Evolutionary conservation across 2,888 invertebrate species (phyloP), one percentile per base, ranked within the genome.

Genomic region (Acleris emargana): DNA sequence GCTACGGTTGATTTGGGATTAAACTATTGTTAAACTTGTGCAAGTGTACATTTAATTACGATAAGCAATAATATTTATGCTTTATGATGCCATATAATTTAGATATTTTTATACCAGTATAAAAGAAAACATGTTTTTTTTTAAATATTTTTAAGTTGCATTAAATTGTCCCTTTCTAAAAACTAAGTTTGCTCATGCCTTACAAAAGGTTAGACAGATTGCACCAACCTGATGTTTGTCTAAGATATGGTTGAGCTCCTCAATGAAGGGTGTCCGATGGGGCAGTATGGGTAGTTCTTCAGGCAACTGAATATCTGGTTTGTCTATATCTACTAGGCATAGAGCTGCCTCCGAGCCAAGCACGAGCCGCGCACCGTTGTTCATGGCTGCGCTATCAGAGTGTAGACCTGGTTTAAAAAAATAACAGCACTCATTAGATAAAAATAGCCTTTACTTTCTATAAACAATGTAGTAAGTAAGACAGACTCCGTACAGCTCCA

Each of bases 241-340:
- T 72, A 96, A 83, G 54, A 94, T 89, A 60, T 95, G 94, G 78
- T 94, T 94, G 58, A 99, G 94, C 91, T 99, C 99, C 50, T 96
- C 95, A 73, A 96, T 95, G 75, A 99, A 96, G 66, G 97, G 97
- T 70, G 95, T 94, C 80, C 96, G 95, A 83, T 99, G 97, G 0
- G 99, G 99, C 87, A 99, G 98, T 68, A 95, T 94, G 0, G 99
- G 98, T 76, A 99, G 91, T 86, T 99, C 99, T 88, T 99, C 99
- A 0, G 99, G 99, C 74, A 98, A 93, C 86, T 99, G 98, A 74
- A 99, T 96, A 76, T 95, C 95, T 72, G 97, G 97, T 76, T 96
- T 96, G 88, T 99, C 99, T 72, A 99, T 96, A 89, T 99, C 99
- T 59, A 99, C 97, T 81, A 98, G 96, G 90, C 99, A 99, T 59